These are phyloP conservation scores for Myiagra hebetior DNA, from an alignment of 2,113 vertebrate genomes.

Conservation along the genomic window DNA sequence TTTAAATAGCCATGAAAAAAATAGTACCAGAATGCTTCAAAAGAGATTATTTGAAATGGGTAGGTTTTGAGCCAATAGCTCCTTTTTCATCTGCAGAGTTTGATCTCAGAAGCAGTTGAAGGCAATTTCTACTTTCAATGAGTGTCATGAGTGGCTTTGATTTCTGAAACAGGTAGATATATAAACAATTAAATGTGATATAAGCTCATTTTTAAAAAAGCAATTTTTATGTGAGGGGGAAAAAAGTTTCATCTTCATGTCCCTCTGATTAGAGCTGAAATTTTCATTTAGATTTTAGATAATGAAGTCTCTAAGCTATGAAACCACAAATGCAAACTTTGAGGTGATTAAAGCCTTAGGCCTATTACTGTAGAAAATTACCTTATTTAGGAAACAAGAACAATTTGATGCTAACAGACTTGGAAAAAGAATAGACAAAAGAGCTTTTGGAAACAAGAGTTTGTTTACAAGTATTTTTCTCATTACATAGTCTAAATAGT, in stretches of 20 bases:
- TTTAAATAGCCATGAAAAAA: neutral
- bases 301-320: neutral
- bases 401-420: neutral
- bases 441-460: conserved; percentile 18
- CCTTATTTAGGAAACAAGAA: conserved; percentile 39
- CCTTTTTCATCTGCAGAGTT: neutral
- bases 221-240: neutral
- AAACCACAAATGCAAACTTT: neutral
- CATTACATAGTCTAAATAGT: conserved; percentile 45
- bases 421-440: conserved; percentile 28
- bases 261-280: neutral
- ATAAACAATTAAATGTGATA: neutral
- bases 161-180: neutral
- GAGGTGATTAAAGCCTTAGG: conserved; percentile 29
- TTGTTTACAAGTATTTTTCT: conserved; percentile 51
- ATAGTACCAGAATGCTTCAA: neutral
- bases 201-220: neutral
- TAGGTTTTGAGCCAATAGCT: neutral
- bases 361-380: neutral
- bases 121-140: neutral
- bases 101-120: neutral
- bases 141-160: neutral
- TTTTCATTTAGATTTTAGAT: neutral
- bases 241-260: neutral
- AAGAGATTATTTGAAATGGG: neutral